These are phyloP conservation scores for Borostomias antarcticus DNA, from an alignment of 2,797 vertebrate species.

Conservation along the genomic window DNA sequence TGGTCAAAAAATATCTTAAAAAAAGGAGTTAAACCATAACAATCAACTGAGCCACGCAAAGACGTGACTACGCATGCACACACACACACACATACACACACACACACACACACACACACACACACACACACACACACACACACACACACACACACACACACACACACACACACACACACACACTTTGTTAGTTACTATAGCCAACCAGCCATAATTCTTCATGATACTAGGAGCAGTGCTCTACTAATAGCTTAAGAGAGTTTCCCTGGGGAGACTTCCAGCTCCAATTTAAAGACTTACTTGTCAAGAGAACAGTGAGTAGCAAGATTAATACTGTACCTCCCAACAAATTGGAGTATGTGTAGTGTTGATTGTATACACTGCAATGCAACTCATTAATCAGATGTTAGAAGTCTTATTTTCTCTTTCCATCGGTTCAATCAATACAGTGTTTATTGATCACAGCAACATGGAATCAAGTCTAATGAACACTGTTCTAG, in stretches of 20 bases:
- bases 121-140: background rate
- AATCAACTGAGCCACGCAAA: too few relatives aligned
- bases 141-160: background rate
- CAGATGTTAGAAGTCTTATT: background rate
- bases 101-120: too few relatives aligned
- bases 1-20: too few relatives aligned
- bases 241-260: background rate
- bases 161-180: background rate
- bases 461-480: background rate
- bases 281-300: constrained; percentile 28
- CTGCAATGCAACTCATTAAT: background rate
- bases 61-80: background rate
- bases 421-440: background rate
- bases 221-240: constrained; percentile 6
- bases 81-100: background rate
- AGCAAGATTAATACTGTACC: constrained; percentile 11
- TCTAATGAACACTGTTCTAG: background rate
- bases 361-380: background rate
- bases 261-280: constrained; percentile 23
- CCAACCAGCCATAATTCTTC: background rate
- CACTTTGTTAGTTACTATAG: background rate
- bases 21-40: too few relatives aligned
- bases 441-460: background rate
- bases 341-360: background rate
- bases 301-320: constrained; percentile 7